Evolutionary conservation across 2,113 vertebrate species (phyloP).

Genomic region (Telmatochromis sp.): DNA sequence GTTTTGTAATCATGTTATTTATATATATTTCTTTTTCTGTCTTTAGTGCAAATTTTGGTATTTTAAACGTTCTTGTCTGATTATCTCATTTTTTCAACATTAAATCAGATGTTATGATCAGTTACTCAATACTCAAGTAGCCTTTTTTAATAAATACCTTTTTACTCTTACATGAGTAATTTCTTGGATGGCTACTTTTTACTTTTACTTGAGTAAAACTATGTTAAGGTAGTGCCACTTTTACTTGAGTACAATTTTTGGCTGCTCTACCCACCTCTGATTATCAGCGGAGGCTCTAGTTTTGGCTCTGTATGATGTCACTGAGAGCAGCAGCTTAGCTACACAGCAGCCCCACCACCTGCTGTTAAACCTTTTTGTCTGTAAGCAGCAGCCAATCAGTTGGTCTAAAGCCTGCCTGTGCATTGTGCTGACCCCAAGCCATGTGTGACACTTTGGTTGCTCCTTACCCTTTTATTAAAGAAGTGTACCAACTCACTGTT

Average conservation of each 20-base stretch:
- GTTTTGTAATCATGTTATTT: not conserved
- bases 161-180: not conserved
- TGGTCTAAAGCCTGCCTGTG: not conserved
- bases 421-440: not conserved
- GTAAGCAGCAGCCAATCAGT: not conserved
- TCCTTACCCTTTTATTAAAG: not conserved
- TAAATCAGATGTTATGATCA: not conserved
- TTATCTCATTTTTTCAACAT: accelerated
- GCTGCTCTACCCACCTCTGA: not conserved
- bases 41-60: not conserved
- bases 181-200: not conserved
- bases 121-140: not conserved
- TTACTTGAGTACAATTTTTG: not conserved
- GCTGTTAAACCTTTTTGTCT: not conserved
- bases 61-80: not conserved
- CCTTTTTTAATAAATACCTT: not conserved
- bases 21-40: not conserved
- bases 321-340: not conserved
- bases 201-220: not conserved
- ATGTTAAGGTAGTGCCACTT: not conserved
- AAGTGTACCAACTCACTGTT: not conserved
- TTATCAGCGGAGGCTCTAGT: not conserved
- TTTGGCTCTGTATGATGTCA: not conserved
- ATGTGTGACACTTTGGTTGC: not conserved
- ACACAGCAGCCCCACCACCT: not conserved